Evolutionary conservation across 1,140 invertebrate genomes (phyloP).

Genomic region (Drosophila tristis): DNA sequence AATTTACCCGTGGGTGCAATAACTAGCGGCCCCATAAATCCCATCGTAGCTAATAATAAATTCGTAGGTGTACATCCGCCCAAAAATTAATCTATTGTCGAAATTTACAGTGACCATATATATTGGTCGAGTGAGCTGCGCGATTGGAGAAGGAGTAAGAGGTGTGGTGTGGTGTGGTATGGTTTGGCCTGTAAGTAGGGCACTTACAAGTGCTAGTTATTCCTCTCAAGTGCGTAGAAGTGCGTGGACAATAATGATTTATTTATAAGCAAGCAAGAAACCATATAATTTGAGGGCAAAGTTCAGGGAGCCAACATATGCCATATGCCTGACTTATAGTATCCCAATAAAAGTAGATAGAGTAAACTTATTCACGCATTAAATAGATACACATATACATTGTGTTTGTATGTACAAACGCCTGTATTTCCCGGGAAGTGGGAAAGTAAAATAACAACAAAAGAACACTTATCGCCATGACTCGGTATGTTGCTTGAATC

Average conservation of each 20-base stretch:
- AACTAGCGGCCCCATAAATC: constrained; percentile 27
- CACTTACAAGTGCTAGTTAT: constrained; percentile 9
- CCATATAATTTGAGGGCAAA: constrained; percentile 41
- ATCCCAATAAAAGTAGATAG: constrained; percentile 27
- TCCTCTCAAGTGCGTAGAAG: constrained; percentile 29
- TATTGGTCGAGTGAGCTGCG: constrained; percentile 22
- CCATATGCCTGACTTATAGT: constrained; percentile 32
- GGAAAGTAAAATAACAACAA: constrained; percentile 20
- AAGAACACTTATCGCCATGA: constrained; percentile 29
- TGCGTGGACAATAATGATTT: constrained; percentile 34
- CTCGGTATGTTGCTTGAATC: constrained; percentile 26
- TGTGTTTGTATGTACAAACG: not conserved
- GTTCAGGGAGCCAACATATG: constrained; percentile 27
- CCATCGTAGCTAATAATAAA: constrained; percentile 19
- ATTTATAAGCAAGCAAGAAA: constrained; percentile 23
- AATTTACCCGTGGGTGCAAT: constrained; percentile 28
- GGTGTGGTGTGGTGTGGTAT: not conserved
- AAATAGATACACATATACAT: not conserved
- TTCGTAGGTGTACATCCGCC: constrained; percentile 1
- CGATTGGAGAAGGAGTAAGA: constrained; percentile 3
- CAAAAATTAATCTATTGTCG: constrained; percentile 18
- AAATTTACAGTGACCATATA: constrained; percentile 40
- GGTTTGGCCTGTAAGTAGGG: constrained; percentile 20
- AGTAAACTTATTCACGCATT: not conserved
- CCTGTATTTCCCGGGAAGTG: no score